phyloP scores from a whole-genome alignment of 2,888 invertebrate species.

The Campopleginae sp. region DNA sequence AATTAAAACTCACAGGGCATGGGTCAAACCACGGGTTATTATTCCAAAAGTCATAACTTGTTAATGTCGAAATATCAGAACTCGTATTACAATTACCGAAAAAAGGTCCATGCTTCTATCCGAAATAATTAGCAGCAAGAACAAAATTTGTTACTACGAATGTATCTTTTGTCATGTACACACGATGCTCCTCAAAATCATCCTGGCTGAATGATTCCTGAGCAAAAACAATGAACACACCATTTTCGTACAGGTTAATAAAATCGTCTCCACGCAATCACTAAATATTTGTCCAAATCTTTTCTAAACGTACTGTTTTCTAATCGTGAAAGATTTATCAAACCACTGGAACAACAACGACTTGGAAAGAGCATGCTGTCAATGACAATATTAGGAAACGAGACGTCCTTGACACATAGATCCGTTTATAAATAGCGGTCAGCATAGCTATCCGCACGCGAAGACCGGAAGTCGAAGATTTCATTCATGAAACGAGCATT shows the following conservation, averaged over 20 bases:
- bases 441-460: neutral
- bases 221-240: conserved; percentile 21
- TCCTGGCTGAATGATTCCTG: conserved; percentile 45
- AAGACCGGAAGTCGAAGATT: conserved; percentile 28
- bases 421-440: conserved; percentile 6
- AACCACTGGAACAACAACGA: conserved; percentile 30
- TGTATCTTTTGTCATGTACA: conserved; percentile 4
- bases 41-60: conserved; percentile 64
- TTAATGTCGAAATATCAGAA: neutral
- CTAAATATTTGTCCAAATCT: conserved; percentile 10
- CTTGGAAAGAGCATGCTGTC: conserved; percentile 44
- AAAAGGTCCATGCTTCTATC: neutral
- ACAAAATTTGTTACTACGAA: conserved; percentile 22
- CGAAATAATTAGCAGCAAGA: neutral
- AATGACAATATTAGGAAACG: conserved; percentile 6
- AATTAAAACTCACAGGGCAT: conserved; percentile 62
- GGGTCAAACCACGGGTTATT: conserved; percentile 59
- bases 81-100: conserved; percentile 20
- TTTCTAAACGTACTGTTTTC: conserved; percentile 30
- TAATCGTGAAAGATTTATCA: conserved; percentile 12
- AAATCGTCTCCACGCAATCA: neutral
- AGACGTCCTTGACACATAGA: conserved; percentile 56
- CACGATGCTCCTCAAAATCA: conserved; percentile 46
- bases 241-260: conserved; percentile 32
- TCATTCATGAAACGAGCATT: neutral